phyloP scores from a whole-genome alignment of 2,113 vertebrate species.

The Maccullochella peelii region DNA sequence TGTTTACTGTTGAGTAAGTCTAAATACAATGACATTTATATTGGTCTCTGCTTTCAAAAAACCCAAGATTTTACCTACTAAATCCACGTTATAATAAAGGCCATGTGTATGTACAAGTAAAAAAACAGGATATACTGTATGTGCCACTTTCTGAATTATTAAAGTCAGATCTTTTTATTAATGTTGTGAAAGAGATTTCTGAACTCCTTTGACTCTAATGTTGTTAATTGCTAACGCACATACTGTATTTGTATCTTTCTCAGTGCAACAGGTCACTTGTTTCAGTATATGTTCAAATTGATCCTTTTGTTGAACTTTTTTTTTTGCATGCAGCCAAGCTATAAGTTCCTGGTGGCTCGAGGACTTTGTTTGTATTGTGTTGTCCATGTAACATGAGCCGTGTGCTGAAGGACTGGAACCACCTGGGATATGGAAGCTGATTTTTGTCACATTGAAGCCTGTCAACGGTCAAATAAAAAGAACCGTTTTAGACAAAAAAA shows the following conservation, averaged over 20 bases:
- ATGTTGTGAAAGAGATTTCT: slow-evolving; percentile 23
- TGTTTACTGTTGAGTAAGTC: slow-evolving; percentile 31
- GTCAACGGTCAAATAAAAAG: background rate
- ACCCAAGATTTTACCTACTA: background rate
- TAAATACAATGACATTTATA: slow-evolving; percentile 33
- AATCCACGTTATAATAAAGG: background rate
- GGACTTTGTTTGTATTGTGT: slow-evolving; percentile 9
- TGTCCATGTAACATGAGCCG: background rate
- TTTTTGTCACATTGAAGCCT: background rate
- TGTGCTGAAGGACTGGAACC: background rate
- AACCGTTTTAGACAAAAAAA: background rate
- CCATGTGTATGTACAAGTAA: background rate
- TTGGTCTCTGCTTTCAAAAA: slow-evolving; percentile 21
- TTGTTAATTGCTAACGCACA: background rate
- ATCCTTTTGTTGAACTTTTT: background rate
- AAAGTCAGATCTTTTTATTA: slow-evolving; percentile 30
- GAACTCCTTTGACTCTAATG: background rate
- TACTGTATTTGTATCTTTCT: background rate
- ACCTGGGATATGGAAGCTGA: background rate
- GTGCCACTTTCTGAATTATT: slow-evolving; percentile 27
- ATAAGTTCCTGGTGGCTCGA: too few relatives aligned
- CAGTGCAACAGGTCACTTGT: slow-evolving; percentile 10
- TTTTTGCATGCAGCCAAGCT: slow-evolving; percentile 1
- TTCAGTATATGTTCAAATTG: background rate
- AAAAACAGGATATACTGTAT: slow-evolving; percentile 13